Conservation (phyloP, 2,888 invertebrate genomes). For the Suillia variegata region DNA sequence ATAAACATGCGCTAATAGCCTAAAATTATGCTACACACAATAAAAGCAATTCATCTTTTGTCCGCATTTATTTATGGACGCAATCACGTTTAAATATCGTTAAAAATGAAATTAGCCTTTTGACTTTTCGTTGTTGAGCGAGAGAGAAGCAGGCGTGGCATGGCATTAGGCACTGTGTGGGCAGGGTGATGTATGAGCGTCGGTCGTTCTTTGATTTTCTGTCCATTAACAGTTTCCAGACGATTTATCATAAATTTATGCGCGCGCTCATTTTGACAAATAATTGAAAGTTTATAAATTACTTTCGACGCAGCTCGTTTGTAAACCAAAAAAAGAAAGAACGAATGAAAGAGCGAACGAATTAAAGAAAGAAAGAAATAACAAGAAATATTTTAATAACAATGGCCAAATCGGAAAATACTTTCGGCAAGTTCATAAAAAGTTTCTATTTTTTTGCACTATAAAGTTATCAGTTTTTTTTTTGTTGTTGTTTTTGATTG, state of each 20-base stretch:
- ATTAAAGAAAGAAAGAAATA: too few relatives aligned
- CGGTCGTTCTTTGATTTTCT: not conserved
- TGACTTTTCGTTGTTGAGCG: too few relatives aligned
- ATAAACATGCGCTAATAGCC: conserved; percentile 2
- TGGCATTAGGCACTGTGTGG: too few relatives aligned
- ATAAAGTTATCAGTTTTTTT: not conserved
- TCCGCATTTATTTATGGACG: not conserved
- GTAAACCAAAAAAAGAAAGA: not conserved
- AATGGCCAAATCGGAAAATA: not conserved
- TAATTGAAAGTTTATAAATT: conserved; percentile 24
- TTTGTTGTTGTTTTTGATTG: too few relatives aligned
- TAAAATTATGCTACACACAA: not conserved
- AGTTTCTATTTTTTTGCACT: not conserved
- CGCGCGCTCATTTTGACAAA: conserved; percentile 14
- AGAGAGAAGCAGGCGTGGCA: too few relatives aligned
- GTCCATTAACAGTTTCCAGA: not conserved
- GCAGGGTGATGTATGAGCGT: too few relatives aligned
- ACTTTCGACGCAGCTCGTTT: not conserved
- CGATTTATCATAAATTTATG: conserved; percentile 1
- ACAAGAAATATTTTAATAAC: not conserved
- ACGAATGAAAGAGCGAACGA: too few relatives aligned
- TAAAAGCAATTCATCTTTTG: not conserved
- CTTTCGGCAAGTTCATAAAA: not conserved
- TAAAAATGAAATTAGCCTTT: too few relatives aligned
- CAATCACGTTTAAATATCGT: too few relatives aligned